These are phyloP conservation scores for Zaprionus taronus DNA, from an alignment of 1,140 invertebrate genomes.

Conservation along the genomic window DNA sequence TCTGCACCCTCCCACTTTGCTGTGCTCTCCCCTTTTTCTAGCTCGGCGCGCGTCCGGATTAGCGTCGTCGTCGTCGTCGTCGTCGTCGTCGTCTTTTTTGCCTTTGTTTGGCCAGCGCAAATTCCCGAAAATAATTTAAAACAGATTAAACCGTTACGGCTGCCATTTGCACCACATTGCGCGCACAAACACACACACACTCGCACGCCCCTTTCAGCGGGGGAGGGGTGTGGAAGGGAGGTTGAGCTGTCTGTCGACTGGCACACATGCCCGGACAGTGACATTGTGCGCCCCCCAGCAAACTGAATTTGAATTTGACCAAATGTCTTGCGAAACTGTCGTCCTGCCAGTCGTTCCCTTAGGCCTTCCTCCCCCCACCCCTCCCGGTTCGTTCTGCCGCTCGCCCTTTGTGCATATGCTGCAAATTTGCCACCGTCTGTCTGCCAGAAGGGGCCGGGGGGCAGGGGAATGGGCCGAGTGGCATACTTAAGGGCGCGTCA, in stretches of 20 bases:
- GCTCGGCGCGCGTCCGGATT: slow-evolving; percentile 40
- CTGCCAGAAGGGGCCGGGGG: background rate
- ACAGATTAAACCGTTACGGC: slow-evolving; percentile 81
- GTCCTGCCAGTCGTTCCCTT: slow-evolving; percentile 39
- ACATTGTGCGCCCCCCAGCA: slow-evolving; percentile 49
- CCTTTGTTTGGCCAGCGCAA: slow-evolving; percentile 26
- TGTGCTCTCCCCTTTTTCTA: background rate
- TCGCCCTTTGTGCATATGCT: slow-evolving; percentile 68
- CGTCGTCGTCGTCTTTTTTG: slow-evolving; percentile 24
- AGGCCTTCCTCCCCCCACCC: slow-evolving; percentile 17
- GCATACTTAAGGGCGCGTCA: slow-evolving; percentile 81
- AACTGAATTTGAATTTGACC: slow-evolving; percentile 79
- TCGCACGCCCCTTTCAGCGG: slow-evolving; percentile 28
- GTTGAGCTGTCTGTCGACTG: background rate
- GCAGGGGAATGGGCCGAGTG: slow-evolving; percentile 52
- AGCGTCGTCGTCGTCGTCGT: slow-evolving; percentile 24
- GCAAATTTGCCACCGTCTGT: slow-evolving; percentile 72
- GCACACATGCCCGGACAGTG: slow-evolving; percentile 41
- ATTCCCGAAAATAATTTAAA: slow-evolving; percentile 77
- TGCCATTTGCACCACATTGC: slow-evolving; percentile 76
- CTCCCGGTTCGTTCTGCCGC: background rate
- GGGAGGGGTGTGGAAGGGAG: background rate
- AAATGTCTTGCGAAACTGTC: slow-evolving; percentile 76
- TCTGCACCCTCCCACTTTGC: background rate
- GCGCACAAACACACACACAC: slow-evolving; percentile 39